Evolutionary conservation across 2,797 vertebrate species (phyloP).

Genomic region (Sebastes miniatus): DNA sequence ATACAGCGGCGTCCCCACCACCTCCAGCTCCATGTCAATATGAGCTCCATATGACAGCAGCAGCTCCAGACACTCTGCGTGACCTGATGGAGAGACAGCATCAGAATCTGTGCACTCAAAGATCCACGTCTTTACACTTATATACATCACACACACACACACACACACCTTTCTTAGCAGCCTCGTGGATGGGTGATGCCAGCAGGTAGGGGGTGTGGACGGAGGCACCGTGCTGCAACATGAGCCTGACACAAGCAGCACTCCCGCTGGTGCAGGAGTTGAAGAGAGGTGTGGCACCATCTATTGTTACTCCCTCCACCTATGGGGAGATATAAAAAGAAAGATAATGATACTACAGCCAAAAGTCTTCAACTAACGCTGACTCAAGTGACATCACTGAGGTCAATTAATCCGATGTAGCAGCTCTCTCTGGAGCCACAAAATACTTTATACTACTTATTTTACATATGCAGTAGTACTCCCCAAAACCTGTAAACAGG

Average conservation of each 20-base stretch:
- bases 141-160: slow-evolving; percentile 56
- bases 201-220: slow-evolving; percentile 70
- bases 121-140: background rate
- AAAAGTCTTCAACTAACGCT: background rate
- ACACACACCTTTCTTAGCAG: slow-evolving; percentile 84
- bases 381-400: background rate
- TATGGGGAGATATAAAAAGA: slow-evolving; percentile 43
- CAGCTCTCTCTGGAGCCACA: background rate
- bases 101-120: background rate
- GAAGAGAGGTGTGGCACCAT: slow-evolving; percentile 89
- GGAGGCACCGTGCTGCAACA: slow-evolving; percentile 82
- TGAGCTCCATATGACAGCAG: slow-evolving; percentile 85
- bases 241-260: slow-evolving; percentile 82
- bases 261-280: slow-evolving; percentile 90
- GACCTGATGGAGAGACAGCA: slow-evolving; percentile 69
- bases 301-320: slow-evolving; percentile 84
- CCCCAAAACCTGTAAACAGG: background rate
- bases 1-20: slow-evolving; percentile 86
- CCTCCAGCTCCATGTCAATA: slow-evolving; percentile 85
- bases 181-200: slow-evolving; percentile 87
- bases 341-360: background rate
- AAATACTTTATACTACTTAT: background rate
- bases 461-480: background rate
- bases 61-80: slow-evolving; percentile 91
- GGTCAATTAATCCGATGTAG: background rate